Base-by-base conservation (phyloP, 2,888 invertebrate species). In the Eumerus sabulonum region DNA sequence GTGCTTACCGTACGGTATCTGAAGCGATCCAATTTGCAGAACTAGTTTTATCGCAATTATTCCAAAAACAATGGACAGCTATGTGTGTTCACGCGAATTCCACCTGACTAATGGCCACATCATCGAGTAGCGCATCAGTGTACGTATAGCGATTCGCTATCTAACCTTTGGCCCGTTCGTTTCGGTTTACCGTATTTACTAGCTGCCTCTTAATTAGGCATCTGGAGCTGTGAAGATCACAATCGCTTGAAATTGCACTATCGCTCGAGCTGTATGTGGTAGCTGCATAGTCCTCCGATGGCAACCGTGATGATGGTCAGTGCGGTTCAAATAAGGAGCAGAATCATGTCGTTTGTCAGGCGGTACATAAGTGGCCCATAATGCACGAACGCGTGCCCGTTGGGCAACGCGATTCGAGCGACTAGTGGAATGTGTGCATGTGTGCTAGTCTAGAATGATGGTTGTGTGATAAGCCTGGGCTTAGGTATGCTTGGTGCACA, bases 21-120 rank as follows among this genome's bases (percentile, higher is more conserved):
- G 45, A 27, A 54, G 19, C 79, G 79, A 73, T 74, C 79, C 79
- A 79, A 79, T 79, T 79, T 79, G 74, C 79, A 79, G 70, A 79
- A 79, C 79, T 79, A 79, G 79, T 79, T 79, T 79, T 66, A 79
- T 79, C 79, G 79, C 79, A 79, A 79, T 79, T 79, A 79, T 79
- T 79, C 79, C 74, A 79, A 74, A 79, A 79, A 79, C 79, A 79
- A 79, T 79, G 79, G 74, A 74, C 60, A 56, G 56, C 68, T 60
- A 74, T 79, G 2, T 27, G 79, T 11, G 12, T 79, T 74, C 60
- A 68, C 50, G 68, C 50, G 35, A 66, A 79, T 79, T 79, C 79
- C 79, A 79, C 74, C 74, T 79, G 74, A 73, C 79, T 79, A 79
- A 79, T 79, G 68, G 79, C 63, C 79, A 50, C 77, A 79, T 70